These are phyloP conservation scores for Platyura marginata DNA, from an alignment of 1,140 invertebrate species.

Conservation along the genomic window DNA sequence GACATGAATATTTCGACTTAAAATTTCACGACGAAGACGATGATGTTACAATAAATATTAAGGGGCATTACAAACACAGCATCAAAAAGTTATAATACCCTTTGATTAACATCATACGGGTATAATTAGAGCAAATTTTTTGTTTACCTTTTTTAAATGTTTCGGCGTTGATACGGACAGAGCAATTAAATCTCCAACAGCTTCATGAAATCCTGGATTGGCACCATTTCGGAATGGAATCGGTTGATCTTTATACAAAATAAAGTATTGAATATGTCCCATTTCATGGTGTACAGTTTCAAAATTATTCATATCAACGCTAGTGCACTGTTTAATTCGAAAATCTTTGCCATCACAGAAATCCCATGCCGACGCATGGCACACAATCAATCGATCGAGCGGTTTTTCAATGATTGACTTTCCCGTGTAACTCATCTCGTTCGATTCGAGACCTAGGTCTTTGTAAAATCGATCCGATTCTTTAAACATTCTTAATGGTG, in stretches of 20 bases:
- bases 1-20: too few relatives aligned
- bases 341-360: conserved; percentile 45
- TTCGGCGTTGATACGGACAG: conserved; percentile 37
- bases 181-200: conserved; percentile 47
- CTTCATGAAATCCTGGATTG: conserved; percentile 62
- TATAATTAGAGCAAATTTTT: too few relatives aligned
- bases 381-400: conserved; percentile 36
- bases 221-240: conserved; percentile 43
- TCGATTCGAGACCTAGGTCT: conserved; percentile 16
- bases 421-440: neutral
- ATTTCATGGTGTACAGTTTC: conserved; percentile 60
- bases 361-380: conserved; percentile 68
- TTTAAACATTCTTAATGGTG: conserved; percentile 24
- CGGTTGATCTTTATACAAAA: conserved; percentile 50
- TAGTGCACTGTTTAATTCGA: conserved; percentile 66
- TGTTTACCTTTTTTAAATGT: conserved; percentile 35
- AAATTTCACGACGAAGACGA: too few relatives aligned
- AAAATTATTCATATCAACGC: conserved; percentile 44
- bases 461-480: conserved; percentile 18
- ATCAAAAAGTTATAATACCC: too few relatives aligned
- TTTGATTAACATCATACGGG: too few relatives aligned
- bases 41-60: too few relatives aligned
- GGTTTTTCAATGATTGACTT: conserved; percentile 27
- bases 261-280: conserved; percentile 57
- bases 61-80: too few relatives aligned